Conservation (phyloP, 1,140 invertebrate genomes). For the Drosophila eugracilis region DNA sequence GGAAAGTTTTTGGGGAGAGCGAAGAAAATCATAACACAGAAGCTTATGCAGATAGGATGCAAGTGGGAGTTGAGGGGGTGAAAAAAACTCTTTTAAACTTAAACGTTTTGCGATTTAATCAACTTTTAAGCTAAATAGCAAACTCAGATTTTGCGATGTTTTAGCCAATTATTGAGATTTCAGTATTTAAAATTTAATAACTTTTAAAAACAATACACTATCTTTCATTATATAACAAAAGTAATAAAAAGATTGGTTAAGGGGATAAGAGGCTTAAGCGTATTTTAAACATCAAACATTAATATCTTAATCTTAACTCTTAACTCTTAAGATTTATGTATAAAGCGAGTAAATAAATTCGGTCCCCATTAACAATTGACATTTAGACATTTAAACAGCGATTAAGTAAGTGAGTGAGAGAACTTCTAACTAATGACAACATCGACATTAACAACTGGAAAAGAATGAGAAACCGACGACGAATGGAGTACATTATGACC, state of each 20-base stretch:
- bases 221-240: too few relatives aligned
- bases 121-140: too few relatives aligned
- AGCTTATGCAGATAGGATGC: constrained; percentile 1
- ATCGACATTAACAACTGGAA: constrained; percentile 41
- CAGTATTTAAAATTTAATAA: not conserved
- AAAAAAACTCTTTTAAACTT: too few relatives aligned
- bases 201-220: not conserved
- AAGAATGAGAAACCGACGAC: constrained; percentile 47
- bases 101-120: not conserved
- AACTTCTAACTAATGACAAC: constrained; percentile 42
- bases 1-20: not conserved
- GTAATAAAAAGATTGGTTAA: not conserved
- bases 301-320: not conserved
- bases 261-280: not conserved
- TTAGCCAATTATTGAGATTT: too few relatives aligned
- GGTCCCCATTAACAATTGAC: constrained; percentile 15
- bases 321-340: not conserved
- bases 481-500: constrained; percentile 38
- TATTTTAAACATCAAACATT: constrained; percentile 17
- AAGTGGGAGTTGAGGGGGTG: too few relatives aligned
- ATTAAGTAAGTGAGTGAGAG: constrained; percentile 30
- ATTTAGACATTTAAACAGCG: constrained; percentile 34
- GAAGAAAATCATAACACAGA: not conserved
- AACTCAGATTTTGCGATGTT: too few relatives aligned
- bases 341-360: constrained; percentile 1